phyloP scores from a whole-genome alignment of 1,140 invertebrate species.

The Contarinia nasturtii region DNA sequence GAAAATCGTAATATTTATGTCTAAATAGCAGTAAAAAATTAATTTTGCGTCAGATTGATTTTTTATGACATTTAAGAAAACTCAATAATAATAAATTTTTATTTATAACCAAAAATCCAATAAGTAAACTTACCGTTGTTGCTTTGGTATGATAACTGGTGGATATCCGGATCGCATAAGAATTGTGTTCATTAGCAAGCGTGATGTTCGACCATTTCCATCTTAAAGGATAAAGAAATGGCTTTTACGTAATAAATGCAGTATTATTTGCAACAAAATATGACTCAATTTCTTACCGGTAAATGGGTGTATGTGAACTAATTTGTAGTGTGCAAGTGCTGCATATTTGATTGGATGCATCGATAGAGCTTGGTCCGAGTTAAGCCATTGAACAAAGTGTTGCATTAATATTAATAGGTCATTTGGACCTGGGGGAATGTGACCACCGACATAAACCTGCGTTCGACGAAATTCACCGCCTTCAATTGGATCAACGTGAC shows the following conservation, averaged over 20 bases:
- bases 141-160: slow-evolving; percentile 85
- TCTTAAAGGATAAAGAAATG: too few relatives aligned
- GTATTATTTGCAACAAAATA: too few relatives aligned
- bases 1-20: slow-evolving; percentile 64
- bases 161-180: slow-evolving; percentile 97
- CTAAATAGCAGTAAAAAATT: slow-evolving; percentile 11
- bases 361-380: slow-evolving; percentile 64
- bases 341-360: slow-evolving; percentile 84
- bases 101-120: too few relatives aligned
- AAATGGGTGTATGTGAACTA: slow-evolving; percentile 90
- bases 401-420: slow-evolving; percentile 67
- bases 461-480: slow-evolving; percentile 64
- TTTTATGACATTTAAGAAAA: too few relatives aligned
- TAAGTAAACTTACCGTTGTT: slow-evolving; percentile 49
- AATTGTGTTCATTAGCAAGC: slow-evolving; percentile 90
- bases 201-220: slow-evolving; percentile 86
- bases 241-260: too few relatives aligned
- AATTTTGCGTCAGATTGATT: neutral
- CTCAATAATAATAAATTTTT: too few relatives aligned
- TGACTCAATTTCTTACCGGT: too few relatives aligned
- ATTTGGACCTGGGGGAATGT: slow-evolving; percentile 67
- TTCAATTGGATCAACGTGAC: slow-evolving; percentile 78
- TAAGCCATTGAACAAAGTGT: slow-evolving; percentile 76
- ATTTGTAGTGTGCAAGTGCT: slow-evolving; percentile 86
- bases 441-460: slow-evolving; percentile 83